Evolutionary conservation across 2,113 vertebrate genomes (phyloP), one percentile per base, ranked within the genome.

Genomic region (rabbit (Oryctolagus cuniculus)): DNA sequence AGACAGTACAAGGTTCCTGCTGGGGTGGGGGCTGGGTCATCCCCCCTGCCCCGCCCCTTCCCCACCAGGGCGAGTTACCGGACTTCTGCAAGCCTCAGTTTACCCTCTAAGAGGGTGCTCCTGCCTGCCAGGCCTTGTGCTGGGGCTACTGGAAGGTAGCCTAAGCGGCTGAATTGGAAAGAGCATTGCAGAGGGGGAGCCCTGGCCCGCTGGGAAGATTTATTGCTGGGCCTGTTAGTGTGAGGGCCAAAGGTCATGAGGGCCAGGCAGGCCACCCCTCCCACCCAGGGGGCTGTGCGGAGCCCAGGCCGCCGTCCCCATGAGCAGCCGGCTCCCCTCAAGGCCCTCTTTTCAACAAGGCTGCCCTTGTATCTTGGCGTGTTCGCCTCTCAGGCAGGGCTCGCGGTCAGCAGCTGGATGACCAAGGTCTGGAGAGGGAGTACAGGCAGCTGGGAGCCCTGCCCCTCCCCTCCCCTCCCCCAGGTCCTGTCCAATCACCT

Each of bases 181-280:
- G 79, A 74, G 25, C 44, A 84, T 78, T 84, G 53, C 82, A 85
- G 83, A 31, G 27, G 16, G 78, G 73, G 73, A 91, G 38, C 69
- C 25, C 34, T 19, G 34, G 55, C 70, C 61, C 4, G 0, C 0
- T 38, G 44, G 94, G 61, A 63, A 89, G 73, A 78, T 69, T 67
- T 69, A 77, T 49, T 73, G 63, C 89, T 29, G 12, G 25, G 82
- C 61, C 64, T 27, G 3, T 19, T 51, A 67, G 78, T 10, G 22
- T 77, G 90, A 79, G 80, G 70, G 58, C 10, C 61, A 61, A 69
- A 88, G 61, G 66, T 64, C 25, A 29, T 66, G 10, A 8, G 73
- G 34, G 74, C 51, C 0, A 0, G 29, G 34, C 10, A 0, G 0
- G 49, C 7, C 55, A 44, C 55, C 55, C 55, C 19, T 21, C 72